phyloP scores from a whole-genome alignment of 2,113 vertebrate species.

The Gnathonemus longibarbis region DNA sequence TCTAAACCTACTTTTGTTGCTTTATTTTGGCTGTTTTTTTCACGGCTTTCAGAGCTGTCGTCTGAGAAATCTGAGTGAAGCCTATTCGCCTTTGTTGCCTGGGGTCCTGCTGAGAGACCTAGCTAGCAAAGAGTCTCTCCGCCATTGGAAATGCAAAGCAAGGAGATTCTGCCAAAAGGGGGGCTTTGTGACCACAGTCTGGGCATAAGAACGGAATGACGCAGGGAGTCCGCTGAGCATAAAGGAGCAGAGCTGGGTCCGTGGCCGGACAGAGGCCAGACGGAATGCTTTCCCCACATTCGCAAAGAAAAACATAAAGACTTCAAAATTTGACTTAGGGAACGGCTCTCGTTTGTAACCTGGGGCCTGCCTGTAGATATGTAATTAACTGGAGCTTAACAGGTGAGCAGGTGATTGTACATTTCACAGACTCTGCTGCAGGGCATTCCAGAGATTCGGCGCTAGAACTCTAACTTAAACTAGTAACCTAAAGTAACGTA shows the following conservation, averaged over 20 bases:
- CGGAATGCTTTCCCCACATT: not conserved
- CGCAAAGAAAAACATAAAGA: not conserved
- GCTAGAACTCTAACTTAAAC: not conserved
- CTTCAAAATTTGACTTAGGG: not conserved
- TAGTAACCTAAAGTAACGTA: not conserved
- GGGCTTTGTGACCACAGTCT: conserved; percentile 7
- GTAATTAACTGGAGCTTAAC: not conserved
- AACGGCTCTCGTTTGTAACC: not conserved
- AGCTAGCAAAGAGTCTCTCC: not conserved
- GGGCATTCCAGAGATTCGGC: not conserved
- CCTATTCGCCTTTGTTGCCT: not conserved
- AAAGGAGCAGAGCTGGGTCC: not conserved
- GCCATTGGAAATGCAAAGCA: not conserved
- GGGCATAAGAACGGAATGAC: not conserved
- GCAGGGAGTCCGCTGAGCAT: not conserved
- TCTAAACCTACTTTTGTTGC: not conserved
- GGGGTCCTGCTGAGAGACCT: not conserved
- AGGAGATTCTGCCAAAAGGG: not conserved
- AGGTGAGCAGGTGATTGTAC: not conserved
- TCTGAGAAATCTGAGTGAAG: not conserved
- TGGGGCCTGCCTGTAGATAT: not conserved
- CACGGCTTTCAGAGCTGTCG: not conserved
- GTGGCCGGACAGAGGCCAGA: not conserved
- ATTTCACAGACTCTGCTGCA: not conserved
- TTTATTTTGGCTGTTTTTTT: not conserved